These are phyloP conservation scores for Coracias cyanogaster DNA, from an alignment of 2,797 vertebrate genomes.

Conservation along the genomic window DNA sequence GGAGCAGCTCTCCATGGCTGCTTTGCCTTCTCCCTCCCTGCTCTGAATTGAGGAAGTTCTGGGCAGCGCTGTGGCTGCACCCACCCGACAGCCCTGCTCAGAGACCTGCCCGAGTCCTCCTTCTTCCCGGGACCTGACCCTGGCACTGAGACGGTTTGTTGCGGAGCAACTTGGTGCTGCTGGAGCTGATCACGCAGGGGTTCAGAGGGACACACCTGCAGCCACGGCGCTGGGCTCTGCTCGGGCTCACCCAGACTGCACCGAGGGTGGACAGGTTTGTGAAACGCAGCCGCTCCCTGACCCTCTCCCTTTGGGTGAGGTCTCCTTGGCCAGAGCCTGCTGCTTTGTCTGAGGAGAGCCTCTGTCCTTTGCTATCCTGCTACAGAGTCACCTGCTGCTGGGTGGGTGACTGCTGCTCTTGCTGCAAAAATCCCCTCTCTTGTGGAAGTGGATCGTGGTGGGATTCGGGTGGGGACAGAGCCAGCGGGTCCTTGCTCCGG, in stretches of 20 bases:
- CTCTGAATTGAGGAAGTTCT: background rate
- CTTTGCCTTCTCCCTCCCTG: background rate
- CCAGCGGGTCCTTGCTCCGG: accelerated
- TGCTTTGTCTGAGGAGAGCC: background rate
- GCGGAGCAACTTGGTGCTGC: accelerated
- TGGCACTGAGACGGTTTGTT: background rate
- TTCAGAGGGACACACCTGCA: background rate
- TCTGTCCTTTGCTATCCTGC: background rate
- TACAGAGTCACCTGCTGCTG: accelerated
- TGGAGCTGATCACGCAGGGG: accelerated
- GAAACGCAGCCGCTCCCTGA: constrained; percentile 21
- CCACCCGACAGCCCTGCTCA: background rate
- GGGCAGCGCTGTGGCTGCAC: background rate
- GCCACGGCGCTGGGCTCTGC: background rate
- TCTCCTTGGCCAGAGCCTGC: background rate
- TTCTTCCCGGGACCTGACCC: no score
- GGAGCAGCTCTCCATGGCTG: background rate
- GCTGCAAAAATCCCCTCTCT: accelerated
- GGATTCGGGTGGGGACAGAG: background rate
- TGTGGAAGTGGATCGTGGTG: accelerated
- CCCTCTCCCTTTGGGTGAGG: constrained; percentile 1
- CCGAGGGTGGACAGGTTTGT: background rate
- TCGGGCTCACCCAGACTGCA: background rate
- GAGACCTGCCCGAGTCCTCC: background rate
- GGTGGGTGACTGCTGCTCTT: accelerated